phyloP scores from a whole-genome alignment of 2,888 invertebrate species.

The Lepeophtheirus nordmannii region DNA sequence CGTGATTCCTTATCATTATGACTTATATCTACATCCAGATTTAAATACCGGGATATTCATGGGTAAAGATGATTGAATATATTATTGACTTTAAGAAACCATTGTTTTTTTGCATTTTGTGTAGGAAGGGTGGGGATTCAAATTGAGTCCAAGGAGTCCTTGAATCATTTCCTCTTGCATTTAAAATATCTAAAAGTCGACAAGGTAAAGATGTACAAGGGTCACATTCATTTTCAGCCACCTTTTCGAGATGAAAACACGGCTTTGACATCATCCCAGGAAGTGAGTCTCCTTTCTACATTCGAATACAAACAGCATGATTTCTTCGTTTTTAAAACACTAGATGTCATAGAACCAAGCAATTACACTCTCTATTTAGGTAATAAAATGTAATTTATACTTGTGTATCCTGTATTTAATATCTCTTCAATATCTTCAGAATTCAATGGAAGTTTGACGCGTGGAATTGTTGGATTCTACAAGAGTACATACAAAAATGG shows the following conservation, averaged over 20 bases:
- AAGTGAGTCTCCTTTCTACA: constrained; percentile 28
- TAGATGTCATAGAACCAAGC: constrained; percentile 26
- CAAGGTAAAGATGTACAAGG: constrained; percentile 32
- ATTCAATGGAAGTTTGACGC: constrained; percentile 48
- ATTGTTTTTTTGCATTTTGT: background rate
- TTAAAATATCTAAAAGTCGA: constrained; percentile 43
- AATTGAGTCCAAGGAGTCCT: constrained; percentile 31
- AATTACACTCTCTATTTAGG: constrained; percentile 42
- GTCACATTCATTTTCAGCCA: constrained; percentile 28
- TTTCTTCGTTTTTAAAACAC: constrained; percentile 36
- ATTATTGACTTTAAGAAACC: constrained; percentile 15
- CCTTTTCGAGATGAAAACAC: constrained; percentile 30
- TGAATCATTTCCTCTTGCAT: constrained; percentile 42
- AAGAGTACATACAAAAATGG: constrained; percentile 43
- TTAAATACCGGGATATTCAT: constrained; percentile 42
- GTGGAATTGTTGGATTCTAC: constrained; percentile 56
- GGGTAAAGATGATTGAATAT: constrained; percentile 42
- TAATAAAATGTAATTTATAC: background rate
- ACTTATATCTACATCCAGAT: constrained; percentile 50
- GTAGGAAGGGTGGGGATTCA: constrained; percentile 37
- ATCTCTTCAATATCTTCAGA: too few species aligned
- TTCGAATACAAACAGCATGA: constrained; percentile 35
- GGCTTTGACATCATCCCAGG: background rate
- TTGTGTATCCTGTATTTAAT: too few species aligned
- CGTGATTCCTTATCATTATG: constrained; percentile 49